These are phyloP conservation scores for Arremon aurantiirostris DNA, from an alignment of 2,797 vertebrate species.

Conservation along the genomic window DNA sequence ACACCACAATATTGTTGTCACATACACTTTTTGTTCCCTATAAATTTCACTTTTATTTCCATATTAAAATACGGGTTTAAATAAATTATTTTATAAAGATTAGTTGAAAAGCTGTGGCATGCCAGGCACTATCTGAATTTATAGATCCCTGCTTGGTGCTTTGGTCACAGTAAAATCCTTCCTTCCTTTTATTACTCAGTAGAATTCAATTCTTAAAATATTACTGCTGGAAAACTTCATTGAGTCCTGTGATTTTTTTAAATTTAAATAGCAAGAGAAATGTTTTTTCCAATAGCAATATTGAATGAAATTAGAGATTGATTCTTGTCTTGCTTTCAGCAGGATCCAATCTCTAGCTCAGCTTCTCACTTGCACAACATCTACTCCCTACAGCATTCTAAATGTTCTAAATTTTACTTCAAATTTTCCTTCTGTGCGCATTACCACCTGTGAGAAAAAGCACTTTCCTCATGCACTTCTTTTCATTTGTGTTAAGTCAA, in stretches of 20 bases:
- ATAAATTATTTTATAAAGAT: not conserved
- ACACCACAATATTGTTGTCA: not conserved
- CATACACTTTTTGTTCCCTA: not conserved
- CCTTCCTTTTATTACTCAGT: not conserved
- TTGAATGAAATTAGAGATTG: not conserved
- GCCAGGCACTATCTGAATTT: not conserved
- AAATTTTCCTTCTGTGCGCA: not conserved
- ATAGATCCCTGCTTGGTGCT: not conserved
- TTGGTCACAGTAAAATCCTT: not conserved
- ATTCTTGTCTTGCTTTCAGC: not conserved
- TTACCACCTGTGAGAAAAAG: not conserved
- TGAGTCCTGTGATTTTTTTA: not conserved
- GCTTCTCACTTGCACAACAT: not conserved
- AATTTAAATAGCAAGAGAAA: not conserved
- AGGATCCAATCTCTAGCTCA: not conserved
- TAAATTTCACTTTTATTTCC: not conserved
- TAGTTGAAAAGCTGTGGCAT: not conserved
- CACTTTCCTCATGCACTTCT: not conserved
- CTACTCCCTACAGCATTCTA: not conserved
- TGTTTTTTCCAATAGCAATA: not conserved
- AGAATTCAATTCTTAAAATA: not conserved
- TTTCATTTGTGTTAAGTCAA: not conserved
- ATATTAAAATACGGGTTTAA: not conserved
- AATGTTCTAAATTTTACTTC: not conserved
- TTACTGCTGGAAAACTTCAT: not conserved